Conservation (phyloP, 2,113 vertebrate species). For the Hiodon alosoides region DNA sequence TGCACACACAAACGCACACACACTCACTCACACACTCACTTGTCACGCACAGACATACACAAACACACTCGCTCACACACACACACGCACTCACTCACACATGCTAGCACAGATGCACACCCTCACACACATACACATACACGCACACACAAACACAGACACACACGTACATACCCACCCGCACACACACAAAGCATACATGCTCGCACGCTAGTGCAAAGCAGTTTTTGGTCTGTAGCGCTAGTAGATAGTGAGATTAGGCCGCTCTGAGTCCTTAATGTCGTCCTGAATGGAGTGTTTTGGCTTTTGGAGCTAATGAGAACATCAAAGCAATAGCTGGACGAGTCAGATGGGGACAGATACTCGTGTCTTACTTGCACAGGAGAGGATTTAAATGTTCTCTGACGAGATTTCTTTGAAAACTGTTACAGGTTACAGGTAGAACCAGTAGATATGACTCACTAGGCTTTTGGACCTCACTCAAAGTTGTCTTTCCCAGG, state of each 20-base stretch:
- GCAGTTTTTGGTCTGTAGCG: too few species aligned
- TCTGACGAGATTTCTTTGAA: background rate
- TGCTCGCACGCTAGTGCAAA: background rate
- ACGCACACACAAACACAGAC: background rate
- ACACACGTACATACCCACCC: too few species aligned
- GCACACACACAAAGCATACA: background rate
- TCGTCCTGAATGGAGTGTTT: background rate
- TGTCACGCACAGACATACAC: background rate
- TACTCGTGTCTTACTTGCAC: background rate
- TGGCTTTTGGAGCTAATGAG: too few species aligned
- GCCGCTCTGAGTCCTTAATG: too few species aligned
- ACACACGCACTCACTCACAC: too few species aligned
- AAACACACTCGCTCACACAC: too few species aligned
- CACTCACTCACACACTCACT: background rate
- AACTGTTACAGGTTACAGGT: background rate
- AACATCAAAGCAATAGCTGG: background rate
- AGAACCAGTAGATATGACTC: background rate
- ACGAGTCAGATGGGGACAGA: background rate
- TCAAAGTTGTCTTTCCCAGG: slow-evolving; percentile 47
- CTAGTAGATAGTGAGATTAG: too few species aligned
- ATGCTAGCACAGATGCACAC: too few species aligned
- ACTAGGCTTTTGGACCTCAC: background rate
- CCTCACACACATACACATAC: too few species aligned
- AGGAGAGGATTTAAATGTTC: background rate
- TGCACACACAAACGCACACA: background rate